These are phyloP conservation scores for Hypotaenidia philippensis DNA, from an alignment of 2,797 vertebrate genomes.

Conservation along the genomic window DNA sequence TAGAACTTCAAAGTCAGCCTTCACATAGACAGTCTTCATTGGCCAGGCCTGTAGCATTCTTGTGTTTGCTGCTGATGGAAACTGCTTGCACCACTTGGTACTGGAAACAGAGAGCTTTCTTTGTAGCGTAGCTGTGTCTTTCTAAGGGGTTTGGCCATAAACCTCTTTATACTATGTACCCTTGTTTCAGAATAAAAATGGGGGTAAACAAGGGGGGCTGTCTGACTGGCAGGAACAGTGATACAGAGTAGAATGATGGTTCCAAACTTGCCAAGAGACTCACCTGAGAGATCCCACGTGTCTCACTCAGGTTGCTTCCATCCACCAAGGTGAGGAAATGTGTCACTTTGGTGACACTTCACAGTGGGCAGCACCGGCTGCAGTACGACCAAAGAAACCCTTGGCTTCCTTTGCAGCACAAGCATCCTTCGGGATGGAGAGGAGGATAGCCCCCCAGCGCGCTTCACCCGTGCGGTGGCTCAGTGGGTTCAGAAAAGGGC, in stretches of 20 bases:
- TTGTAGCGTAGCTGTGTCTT: not conserved
- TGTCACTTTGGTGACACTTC: fast-evolving
- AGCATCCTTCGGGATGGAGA: fast-evolving
- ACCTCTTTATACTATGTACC: no score
- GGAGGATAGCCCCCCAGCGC: no score
- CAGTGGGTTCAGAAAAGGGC: no score
- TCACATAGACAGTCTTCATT: not conserved
- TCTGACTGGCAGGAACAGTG: no score
- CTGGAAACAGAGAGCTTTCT: not conserved
- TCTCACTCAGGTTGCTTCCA: fast-evolving
- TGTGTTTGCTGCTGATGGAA: not conserved
- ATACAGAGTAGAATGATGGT: no score
- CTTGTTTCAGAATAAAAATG: not conserved
- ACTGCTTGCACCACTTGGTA: not conserved
- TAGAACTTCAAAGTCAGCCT: not conserved
- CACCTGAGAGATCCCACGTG: not conserved
- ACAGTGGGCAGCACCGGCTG: fast-evolving
- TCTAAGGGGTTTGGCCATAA: not conserved
- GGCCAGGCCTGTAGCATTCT: fast-evolving
- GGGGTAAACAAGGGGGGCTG: not conserved
- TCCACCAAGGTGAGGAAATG: fast-evolving
- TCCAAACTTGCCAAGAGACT: not conserved
- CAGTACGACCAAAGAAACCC: not conserved
- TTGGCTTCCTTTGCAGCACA: fast-evolving
- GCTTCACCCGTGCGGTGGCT: fast-evolving